Base-by-base conservation (phyloP, 1,140 invertebrate genomes). In the Drosophila rhopaloa region DNA sequence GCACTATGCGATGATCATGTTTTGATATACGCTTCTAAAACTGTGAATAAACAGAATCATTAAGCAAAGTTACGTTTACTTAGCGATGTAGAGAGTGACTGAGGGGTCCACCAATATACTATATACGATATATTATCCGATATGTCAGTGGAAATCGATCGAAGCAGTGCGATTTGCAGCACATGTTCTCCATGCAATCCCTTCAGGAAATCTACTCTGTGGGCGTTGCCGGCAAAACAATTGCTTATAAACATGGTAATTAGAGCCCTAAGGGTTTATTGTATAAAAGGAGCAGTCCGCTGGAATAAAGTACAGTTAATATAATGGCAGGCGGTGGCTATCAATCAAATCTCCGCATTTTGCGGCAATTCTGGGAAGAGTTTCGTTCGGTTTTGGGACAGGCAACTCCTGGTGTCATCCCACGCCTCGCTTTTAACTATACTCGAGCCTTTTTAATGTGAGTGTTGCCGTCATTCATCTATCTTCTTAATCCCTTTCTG, bases 21-120 rank as follows among this genome's bases (percentile, higher is more conserved):
- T 80, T 86, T 51, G 66, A 63, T 88, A 79, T 89, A 89, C 79
- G 83, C 83, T 88, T 88, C 83, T 77, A 74, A 89, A 74, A 83
- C 59, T 76, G 80, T 79, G 83, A 83, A 88, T 89, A 88, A 86
- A 89, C 70, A 89, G 35, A 48, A 71, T 38, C 60, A 70, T 82
- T 82, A 82, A 72, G 76, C 79, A 9, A 24, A 24, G 41, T 19
- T 40, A 72, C 50, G 84, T 83, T 88, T 84, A 88, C 67, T 70
- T 83, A 75, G 80, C 83, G 81, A 16, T 16, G 5, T 55, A 38
- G 19, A 35, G 66, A 53, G 41, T 54, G 48, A 51, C 47, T 48
- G 35, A 54, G 9, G 35, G 51, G 29, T 55, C 43, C n/a, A 56
- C 27, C n/a, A 40, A 29, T 19, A 7, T 11, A 27, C 24, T 16